Base-by-base conservation (phyloP, 2,888 invertebrate species). In the Drosophila birchii region DNA sequence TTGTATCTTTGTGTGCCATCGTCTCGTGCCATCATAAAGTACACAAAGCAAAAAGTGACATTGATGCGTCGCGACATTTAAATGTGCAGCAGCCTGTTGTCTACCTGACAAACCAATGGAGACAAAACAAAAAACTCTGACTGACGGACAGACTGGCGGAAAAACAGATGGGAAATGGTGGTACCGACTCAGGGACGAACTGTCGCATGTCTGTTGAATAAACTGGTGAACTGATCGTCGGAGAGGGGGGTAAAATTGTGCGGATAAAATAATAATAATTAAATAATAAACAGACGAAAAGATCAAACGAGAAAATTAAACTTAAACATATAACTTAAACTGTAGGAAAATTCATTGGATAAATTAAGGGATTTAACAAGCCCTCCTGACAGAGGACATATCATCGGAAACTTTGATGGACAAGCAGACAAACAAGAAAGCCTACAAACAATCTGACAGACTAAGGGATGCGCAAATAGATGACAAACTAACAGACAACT, bases 1-100 rank as follows among this genome's bases (percentile, higher is more conserved):
- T 43, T 61, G 53, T 74, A 45, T 62, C 74, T 55, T 14, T 34
- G 49, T 74, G 23, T 44, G 36, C 39, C 47, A 36, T 39, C 51
- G 61, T 73, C 75, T 44, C 64, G 64, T 44, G 61, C 55, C 74
- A 62, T 60, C 70, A 58, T 69, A 75, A 61, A 61, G 47, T 41
- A 66, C 34, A 72, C 62, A 63, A 57, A 57, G 76, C 66, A 70
- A 53, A 70, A 64, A 61, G 58, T 75, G 72, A 84, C 74, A 83
- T 75, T 81, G 72, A 81, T 67, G 75, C 69, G 87, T 72, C 85
- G 85, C 83, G 85, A 79, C 87, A 72, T 78, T 76, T 75, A 78
- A 81, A 77, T 80, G 69, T 63, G 49, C 64, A 49, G 61, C 54
- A 49, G 63, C 51, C 73, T 49, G 72, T 74, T 49, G 72, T 74